Evolutionary conservation across 2,113 vertebrate species (phyloP).

Genomic region (Chamaetylas fuelleborni): DNA sequence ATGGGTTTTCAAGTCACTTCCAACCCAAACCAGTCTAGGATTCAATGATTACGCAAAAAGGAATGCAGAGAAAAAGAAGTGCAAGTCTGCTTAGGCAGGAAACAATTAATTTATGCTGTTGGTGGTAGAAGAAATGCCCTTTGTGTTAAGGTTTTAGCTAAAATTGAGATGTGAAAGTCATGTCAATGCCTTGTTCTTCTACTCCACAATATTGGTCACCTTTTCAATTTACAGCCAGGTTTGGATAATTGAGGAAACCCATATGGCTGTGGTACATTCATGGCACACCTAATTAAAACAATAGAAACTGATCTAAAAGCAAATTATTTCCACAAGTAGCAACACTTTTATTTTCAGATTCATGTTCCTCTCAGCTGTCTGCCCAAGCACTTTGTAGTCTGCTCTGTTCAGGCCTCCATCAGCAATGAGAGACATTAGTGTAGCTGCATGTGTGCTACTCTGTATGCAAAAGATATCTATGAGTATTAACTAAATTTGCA

Average conservation of each 20-base stretch:
- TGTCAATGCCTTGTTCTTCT: neutral
- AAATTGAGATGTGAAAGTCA: neutral
- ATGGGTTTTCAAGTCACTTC: neutral
- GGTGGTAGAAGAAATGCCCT: neutral
- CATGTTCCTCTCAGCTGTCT: neutral
- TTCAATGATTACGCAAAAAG: neutral
- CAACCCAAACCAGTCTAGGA: fast-evolving
- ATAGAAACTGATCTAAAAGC: neutral
- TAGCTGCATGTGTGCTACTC: slow-evolving; percentile 61
- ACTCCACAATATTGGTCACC: neutral
- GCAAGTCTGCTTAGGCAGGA: neutral
- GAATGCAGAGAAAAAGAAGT: neutral
- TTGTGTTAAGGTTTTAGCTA: neutral
- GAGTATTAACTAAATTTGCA: slow-evolving; percentile 79
- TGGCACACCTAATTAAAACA: neutral
- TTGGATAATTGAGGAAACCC: neutral
- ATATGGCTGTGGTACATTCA: neutral
- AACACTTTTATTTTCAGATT: neutral
- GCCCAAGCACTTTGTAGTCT: neutral
- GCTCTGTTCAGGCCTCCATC: neutral
- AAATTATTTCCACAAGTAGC: neutral
- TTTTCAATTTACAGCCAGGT: neutral
- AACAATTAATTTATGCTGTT: neutral
- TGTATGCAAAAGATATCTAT: slow-evolving; percentile 75
- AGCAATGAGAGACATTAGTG: slow-evolving; percentile 27